Evolutionary conservation across 1,140 invertebrate species (phyloP).

Genomic region (Leguminivora glycinivorella): DNA sequence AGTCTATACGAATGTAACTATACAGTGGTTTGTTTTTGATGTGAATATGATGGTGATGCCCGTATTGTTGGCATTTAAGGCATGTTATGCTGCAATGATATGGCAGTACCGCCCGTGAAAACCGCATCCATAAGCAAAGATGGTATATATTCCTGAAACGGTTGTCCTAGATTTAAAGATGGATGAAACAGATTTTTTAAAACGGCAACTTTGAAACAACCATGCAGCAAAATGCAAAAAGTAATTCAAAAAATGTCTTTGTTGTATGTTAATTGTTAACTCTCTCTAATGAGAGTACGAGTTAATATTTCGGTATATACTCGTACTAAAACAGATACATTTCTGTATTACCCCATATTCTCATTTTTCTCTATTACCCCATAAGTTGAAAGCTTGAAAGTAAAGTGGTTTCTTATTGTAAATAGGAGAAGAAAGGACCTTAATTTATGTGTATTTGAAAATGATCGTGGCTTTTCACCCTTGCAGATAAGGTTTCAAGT

Average conservation of each 20-base stretch:
- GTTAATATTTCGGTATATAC: slow-evolving; percentile 44
- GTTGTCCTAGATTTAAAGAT: slow-evolving; percentile 12
- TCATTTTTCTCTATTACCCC: too few relatives aligned
- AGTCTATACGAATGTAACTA: too few relatives aligned
- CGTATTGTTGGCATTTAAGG: too few relatives aligned
- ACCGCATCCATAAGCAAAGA: background rate
- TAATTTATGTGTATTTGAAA: background rate
- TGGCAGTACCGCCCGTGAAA: background rate
- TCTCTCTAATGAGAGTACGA: slow-evolving; percentile 39
- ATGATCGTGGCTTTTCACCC: slow-evolving; percentile 18
- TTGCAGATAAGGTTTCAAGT: slow-evolving; percentile 45
- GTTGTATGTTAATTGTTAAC: background rate
- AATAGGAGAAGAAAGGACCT: too few relatives aligned
- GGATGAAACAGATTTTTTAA: slow-evolving; percentile 5
- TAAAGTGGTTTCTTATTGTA: too few relatives aligned
- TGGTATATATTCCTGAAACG: background rate
- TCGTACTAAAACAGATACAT: slow-evolving; percentile 8
- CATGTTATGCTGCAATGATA: too few relatives aligned
- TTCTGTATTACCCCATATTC: too few relatives aligned
- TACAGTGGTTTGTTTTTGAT: too few relatives aligned
- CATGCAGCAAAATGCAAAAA: background rate
- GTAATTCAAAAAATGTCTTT: background rate
- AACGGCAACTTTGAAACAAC: background rate
- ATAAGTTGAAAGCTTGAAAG: too few relatives aligned
- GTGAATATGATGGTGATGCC: too few relatives aligned